Evolutionary conservation across 2,113 vertebrate genomes (phyloP), one percentile per base, ranked within the genome.

Genomic region (Mobula hypostoma): DNA sequence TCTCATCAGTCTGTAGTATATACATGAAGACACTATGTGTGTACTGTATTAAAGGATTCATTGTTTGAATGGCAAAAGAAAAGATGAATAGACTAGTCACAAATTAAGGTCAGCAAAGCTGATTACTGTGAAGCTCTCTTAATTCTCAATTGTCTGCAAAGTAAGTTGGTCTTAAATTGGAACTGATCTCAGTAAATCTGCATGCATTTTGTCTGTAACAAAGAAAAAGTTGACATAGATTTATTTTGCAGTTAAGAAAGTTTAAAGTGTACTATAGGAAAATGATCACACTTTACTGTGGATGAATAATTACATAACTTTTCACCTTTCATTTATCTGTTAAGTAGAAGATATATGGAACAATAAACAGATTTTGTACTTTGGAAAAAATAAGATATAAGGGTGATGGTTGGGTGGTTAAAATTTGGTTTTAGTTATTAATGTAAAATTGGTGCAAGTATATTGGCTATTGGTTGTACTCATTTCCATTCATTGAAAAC

Each of bases 1-100:
- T 93, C 90, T 72, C 17, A 72, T 74, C 87, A 66, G 32, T 92
- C 91, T 72, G 40, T 29, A 93, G 91, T 93, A 48, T 93, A 93
- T 93, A 74, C 90, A 93, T 93, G 91, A 93, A 93, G 68, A 21
- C 68, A 74, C 36, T 74, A 74, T 74, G 68, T 93, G 70, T 93
- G 66, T 27, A 24, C 70, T 93, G 32, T 70, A 56, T 93, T 72
- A 93, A 93, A 56, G 68, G 91, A 93, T 93, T 56, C 91, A 72
- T 93, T 93, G 91, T 93, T 93, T 70, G 40, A 74, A 74, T 74
- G 72, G 68, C 48, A 70, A 93, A 74, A 32, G 70, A 93, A 93
- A 48, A 93, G 72, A 93, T 74, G 91, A 93, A 74, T 93, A 56
- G 70, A 56, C 91, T 93, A 48, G 68, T 93, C 68, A 56, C 70